Evolutionary conservation across 2,888 invertebrate genomes (phyloP).

Genomic region (Homarus gammarus): DNA sequence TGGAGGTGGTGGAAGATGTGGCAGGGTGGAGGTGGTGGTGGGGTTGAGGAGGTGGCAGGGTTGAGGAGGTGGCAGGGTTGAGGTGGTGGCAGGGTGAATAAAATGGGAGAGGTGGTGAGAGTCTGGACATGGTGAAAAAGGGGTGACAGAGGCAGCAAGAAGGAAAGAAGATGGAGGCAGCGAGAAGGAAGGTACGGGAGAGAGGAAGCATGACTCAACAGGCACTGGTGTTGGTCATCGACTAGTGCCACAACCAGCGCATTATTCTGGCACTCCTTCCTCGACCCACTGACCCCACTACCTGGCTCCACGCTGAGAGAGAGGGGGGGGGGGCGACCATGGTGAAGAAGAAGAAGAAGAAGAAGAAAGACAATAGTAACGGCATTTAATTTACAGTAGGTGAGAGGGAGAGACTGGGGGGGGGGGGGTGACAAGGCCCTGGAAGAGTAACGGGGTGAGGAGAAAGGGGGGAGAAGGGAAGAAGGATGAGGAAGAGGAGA

Average conservation of each 20-base stretch:
- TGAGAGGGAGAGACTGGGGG: too few species aligned
- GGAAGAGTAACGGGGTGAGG: too few species aligned
- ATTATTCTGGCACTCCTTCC: not conserved
- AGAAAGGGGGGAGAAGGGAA: too few species aligned
- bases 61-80: conserved; percentile 2
- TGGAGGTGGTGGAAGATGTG: not conserved
- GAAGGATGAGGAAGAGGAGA: too few species aligned
- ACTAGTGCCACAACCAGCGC: not conserved
- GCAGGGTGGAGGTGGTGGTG: not conserved
- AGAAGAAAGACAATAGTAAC: too few species aligned
- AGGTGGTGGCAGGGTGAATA: not conserved
- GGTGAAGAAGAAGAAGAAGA: too few species aligned
- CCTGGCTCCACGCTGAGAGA: not conserved
- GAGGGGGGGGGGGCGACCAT: not conserved
- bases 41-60: not conserved
- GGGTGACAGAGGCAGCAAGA: not conserved
- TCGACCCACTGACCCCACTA: not conserved
- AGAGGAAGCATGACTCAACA: not conserved
- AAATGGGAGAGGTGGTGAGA: not conserved
- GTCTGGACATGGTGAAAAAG: not conserved
- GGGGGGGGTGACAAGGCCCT: too few species aligned
- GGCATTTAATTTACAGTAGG: too few species aligned
- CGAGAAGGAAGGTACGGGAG: not conserved
- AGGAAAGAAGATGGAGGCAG: not conserved
- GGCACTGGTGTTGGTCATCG: not conserved